These are phyloP conservation scores for Pseudois nayaur DNA, from an alignment of 2,113 vertebrate genomes.

Conservation along the genomic window DNA sequence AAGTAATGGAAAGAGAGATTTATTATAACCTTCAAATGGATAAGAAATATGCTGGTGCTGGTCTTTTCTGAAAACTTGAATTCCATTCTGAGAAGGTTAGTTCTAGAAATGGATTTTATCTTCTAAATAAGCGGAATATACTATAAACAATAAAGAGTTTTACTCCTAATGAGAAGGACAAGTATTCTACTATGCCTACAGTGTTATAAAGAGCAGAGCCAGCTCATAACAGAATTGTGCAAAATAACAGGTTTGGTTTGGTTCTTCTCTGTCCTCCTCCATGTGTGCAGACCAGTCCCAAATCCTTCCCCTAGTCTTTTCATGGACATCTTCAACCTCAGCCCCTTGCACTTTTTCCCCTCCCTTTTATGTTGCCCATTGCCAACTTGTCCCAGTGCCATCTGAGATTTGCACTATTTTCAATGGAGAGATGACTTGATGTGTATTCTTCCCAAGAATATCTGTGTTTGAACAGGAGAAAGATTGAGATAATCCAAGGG, in stretches of 20 bases:
- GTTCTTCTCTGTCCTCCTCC: background rate
- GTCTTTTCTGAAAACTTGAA: conserved; percentile 15
- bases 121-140: background rate
- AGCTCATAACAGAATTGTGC: background rate
- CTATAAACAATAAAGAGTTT: background rate
- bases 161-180: background rate
- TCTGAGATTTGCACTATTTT: background rate
- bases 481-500: background rate
- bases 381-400: rapidly evolving
- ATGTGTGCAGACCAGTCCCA: background rate
- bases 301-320: background rate
- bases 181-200: background rate
- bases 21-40: background rate
- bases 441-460: background rate
- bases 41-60: background rate
- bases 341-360: background rate
- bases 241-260: background rate
- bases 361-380: background rate
- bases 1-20: conserved; percentile 42
- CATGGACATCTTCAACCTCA: background rate
- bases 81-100: background rate
- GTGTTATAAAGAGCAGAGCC: too few species aligned
- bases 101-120: background rate
- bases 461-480: background rate
- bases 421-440: background rate